Conservation (phyloP, 2,888 invertebrate species). For the Drosophila testacea region DNA sequence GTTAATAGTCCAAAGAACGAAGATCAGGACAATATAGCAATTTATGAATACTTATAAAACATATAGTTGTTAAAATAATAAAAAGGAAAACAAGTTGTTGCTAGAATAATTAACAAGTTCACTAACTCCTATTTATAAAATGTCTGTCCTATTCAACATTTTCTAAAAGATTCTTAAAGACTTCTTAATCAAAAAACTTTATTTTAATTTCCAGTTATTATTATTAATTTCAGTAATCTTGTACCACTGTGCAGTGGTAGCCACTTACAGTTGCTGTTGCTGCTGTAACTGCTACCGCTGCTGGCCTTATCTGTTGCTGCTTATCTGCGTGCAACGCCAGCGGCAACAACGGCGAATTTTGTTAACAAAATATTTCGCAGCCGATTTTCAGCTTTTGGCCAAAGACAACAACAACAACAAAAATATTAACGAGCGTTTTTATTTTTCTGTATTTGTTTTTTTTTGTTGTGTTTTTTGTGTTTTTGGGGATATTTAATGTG, state of each 20-base stretch:
- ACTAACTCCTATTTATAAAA: too few species aligned
- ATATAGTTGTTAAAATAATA: too few species aligned
- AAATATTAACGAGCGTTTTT: conserved; percentile 68
- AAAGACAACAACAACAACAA: conserved; percentile 19
- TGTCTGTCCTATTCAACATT: too few species aligned
- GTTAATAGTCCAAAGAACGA: too few species aligned
- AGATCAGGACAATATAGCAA: too few species aligned
- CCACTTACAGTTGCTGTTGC: conserved; percentile 19
- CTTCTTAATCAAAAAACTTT: neutral
- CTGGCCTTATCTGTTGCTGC: conserved; percentile 65
- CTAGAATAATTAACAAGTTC: too few species aligned
- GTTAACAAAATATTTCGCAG: conserved; percentile 79
- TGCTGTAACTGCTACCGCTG: conserved; percentile 52
- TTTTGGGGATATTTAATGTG: conserved; percentile 57
- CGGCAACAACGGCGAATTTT: conserved; percentile 69
- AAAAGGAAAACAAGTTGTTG: too few species aligned
- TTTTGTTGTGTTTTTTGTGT: too few species aligned
- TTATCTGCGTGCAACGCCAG: conserved; percentile 66
- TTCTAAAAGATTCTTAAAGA: neutral
- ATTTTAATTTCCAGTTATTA: neutral
- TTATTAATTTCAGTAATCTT: neutral
- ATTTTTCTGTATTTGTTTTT: conserved; percentile 1
- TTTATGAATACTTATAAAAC: too few species aligned
- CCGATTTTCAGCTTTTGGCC: conserved; percentile 31
- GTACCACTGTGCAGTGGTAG: conserved; percentile 36